These are phyloP conservation scores for Caenorhabditis sp. DNA, from an alignment of 2,888 invertebrate species.

Conservation along the genomic window DNA sequence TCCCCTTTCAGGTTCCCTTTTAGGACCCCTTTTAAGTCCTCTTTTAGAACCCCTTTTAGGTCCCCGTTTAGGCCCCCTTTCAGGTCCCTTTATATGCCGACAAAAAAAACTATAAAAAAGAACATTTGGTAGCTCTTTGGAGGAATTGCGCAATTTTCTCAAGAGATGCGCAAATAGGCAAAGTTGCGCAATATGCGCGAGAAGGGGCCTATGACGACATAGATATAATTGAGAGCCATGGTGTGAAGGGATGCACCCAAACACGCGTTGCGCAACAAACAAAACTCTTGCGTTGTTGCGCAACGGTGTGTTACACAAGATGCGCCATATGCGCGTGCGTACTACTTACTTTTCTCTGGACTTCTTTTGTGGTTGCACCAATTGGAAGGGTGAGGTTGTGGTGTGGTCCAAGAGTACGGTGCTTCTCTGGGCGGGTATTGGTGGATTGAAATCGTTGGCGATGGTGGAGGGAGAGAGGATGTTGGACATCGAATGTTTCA, in stretches of 20 bases:
- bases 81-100: not conserved
- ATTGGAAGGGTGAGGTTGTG: constrained; percentile 48
- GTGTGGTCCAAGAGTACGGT: constrained; percentile 31
- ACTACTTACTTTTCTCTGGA: constrained; percentile 27
- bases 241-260: not conserved
- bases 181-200: too few relatives aligned
- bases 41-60: too few relatives aligned
- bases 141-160: not conserved
- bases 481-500: constrained; percentile 37
- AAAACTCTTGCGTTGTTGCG: not conserved
- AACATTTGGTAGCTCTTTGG: not conserved
- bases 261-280: constrained; percentile 27
- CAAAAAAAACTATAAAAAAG: not conserved
- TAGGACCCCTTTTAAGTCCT: not conserved
- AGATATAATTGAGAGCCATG: too few relatives aligned
- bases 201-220: too few relatives aligned
- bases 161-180: too few relatives aligned
- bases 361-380: constrained; percentile 41
- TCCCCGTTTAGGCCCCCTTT: too few relatives aligned
- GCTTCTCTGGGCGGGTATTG: constrained; percentile 11
- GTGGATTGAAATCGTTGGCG: constrained; percentile 7
- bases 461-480: constrained; percentile 37
- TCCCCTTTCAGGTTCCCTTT: too few relatives aligned
- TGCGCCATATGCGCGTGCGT: not conserved
- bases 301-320: constrained; percentile 6